Evolutionary conservation across 2,888 invertebrate species (phyloP), one percentile per base, ranked within the genome.

Genomic region (Drosophila testacea): DNA sequence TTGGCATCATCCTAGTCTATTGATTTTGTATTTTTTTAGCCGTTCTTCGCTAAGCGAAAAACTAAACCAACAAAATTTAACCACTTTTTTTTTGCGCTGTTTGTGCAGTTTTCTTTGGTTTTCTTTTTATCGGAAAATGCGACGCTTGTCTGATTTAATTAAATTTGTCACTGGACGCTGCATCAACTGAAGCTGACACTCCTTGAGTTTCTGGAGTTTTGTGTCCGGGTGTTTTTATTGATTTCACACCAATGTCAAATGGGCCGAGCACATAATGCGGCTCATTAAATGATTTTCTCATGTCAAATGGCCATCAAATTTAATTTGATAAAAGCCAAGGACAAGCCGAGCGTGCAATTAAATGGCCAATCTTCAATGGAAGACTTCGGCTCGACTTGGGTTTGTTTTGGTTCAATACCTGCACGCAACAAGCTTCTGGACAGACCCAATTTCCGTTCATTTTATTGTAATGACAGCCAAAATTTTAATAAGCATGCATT

Each of bases 401-500:
- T 46, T 11, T 9, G 11, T 30, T 36, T 38, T 7, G 52, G 30
- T 22, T 55, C 64, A 52, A 73, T 85, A 77, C 82, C 85, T 87
- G 82, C 84, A 69, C 82, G 76, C 69, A 75, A 79, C 69, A 61
- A 50, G 62, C 55, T 36, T 22, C 13, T 16, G 34, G 38, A 22
- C 27, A 9, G 16, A 36, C 62, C 73, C 68, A 73, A 79, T 83
- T 88, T 79, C 64, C 79, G 73, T 54, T 28, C 64, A 46, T 48
- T 75, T 63, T 79, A 80, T 83, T 83, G 87, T 83, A 80, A 89
- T 83, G 87, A 73, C 89, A 76, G 63, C 59, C 42, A 38, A 69
- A 72, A 82, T 87, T 85, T 77, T 82, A 89, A 86, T 89, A 82
- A 87, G 80, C 77, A 62, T 79, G 68, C 84, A 85, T 83, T 77